phyloP scores from a whole-genome alignment of 1,140 invertebrate species.

The Megathymus violae region DNA sequence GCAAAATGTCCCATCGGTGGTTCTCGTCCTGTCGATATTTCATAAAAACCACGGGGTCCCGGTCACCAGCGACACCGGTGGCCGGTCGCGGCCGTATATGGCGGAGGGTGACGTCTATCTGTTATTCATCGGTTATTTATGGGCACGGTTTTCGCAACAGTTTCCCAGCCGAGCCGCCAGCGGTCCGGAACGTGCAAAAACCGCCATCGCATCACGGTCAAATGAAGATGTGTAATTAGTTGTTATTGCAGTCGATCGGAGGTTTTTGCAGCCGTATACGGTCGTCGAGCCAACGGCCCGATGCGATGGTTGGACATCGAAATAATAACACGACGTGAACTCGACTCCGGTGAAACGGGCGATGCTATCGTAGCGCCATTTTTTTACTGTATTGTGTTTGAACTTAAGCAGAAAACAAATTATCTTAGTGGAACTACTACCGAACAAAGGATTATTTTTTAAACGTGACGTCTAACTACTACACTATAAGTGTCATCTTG shows the following conservation, averaged over 20 bases:
- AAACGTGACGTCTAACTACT: too few relatives aligned
- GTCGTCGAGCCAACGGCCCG: constrained; percentile 62
- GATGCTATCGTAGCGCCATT: neutral
- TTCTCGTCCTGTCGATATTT: constrained; percentile 25
- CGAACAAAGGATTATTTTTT: too few relatives aligned
- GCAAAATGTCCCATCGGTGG: constrained; percentile 4
- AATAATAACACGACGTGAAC: constrained; percentile 53
- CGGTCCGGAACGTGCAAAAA: constrained; percentile 67
- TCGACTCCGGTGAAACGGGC: constrained; percentile 1
- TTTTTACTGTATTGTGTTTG: constrained; percentile 10
- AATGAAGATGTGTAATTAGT: constrained; percentile 80
- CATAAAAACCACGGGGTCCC: constrained; percentile 8
- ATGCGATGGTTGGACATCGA: constrained; percentile 65
- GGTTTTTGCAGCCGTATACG: constrained; percentile 67
- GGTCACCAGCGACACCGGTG: constrained; percentile 6
- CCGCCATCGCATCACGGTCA: constrained; percentile 66
- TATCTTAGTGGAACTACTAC: too few relatives aligned
- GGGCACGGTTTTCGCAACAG: constrained; percentile 48
- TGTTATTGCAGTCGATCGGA: constrained; percentile 58
- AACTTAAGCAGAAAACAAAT: neutral
- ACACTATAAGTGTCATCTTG: too few relatives aligned
- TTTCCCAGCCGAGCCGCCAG: constrained; percentile 56
- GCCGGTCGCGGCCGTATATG: constrained; percentile 34
- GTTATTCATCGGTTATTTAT: too few relatives aligned
- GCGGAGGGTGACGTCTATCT: constrained; percentile 38